These are phyloP conservation scores for Augochlorella aurata DNA, from an alignment of 2,888 invertebrate genomes.

Conservation along the genomic window DNA sequence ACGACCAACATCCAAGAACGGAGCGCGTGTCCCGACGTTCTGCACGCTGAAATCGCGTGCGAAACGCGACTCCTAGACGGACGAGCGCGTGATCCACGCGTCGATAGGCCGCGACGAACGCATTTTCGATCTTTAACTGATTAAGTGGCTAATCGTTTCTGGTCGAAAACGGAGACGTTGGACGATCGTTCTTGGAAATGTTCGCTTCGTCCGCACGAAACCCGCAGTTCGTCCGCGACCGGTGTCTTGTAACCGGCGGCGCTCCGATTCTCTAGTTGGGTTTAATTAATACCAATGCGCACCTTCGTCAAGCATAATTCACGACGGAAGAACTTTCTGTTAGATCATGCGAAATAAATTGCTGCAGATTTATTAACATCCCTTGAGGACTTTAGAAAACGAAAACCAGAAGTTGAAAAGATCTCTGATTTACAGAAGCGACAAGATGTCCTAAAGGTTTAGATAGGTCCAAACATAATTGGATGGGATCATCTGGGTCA, in stretches of 20 bases:
- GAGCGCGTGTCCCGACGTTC: background rate
- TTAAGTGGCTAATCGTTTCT: constrained; percentile 41
- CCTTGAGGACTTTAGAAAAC: no score
- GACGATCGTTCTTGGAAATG: constrained; percentile 26
- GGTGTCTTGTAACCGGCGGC: background rate
- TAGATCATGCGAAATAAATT: no score
- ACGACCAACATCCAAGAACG: constrained; percentile 9
- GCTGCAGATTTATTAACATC: no score
- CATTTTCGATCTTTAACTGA: constrained; percentile 24
- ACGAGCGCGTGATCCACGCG: background rate
- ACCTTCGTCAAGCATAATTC: no score
- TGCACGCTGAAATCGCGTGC: constrained; percentile 9
- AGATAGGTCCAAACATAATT: no score
- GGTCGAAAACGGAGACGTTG: constrained; percentile 24
- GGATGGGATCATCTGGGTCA: no score
- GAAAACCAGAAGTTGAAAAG: no score
- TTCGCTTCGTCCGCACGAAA: background rate
- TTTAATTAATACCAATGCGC: background rate
- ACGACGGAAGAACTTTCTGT: no score
- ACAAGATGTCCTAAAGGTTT: no score
- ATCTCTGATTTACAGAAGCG: no score
- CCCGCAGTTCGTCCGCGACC: background rate
- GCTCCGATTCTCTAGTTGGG: background rate
- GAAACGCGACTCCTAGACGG: background rate
- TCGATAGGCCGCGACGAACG: constrained; percentile 11